These are phyloP conservation scores for Nibea albiflora DNA, from an alignment of 2,113 vertebrate genomes.

Conservation along the genomic window DNA sequence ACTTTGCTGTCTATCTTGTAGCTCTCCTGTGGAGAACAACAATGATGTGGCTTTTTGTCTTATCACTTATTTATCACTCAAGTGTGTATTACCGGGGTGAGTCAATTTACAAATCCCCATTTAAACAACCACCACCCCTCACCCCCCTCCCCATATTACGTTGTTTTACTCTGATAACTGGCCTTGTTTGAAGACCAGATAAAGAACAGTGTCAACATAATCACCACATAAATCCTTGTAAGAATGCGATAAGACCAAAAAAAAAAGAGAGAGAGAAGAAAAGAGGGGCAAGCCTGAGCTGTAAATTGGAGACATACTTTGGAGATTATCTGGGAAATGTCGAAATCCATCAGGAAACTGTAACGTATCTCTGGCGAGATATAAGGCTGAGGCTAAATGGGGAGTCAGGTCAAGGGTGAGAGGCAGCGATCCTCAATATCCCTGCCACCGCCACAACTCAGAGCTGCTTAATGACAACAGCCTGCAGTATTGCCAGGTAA, in stretches of 20 bases:
- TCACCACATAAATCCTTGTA: conserved; percentile 30
- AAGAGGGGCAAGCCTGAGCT: conserved; percentile 12
- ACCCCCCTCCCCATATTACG: background rate
- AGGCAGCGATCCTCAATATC: conserved; percentile 27
- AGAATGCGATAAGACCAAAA: conserved; percentile 41
- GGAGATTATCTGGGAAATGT: conserved; percentile 45
- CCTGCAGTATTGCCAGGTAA: conserved; percentile 61
- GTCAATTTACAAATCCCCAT: conserved; percentile 13
- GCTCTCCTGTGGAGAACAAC: background rate
- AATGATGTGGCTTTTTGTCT: conserved; percentile 6
- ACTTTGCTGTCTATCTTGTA: background rate
- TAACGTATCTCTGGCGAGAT: conserved; percentile 33
- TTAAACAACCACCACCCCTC: conserved; percentile 11
- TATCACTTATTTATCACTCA: conserved; percentile 29
- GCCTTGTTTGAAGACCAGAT: conserved; percentile 41
- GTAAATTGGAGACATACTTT: conserved; percentile 42
- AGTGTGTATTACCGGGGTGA: background rate
- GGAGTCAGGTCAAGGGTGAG: conserved; percentile 57
- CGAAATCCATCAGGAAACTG: conserved; percentile 57
- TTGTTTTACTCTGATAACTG: conserved; percentile 39
- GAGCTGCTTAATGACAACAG: conserved; percentile 64
- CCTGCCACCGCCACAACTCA: conserved; percentile 36
- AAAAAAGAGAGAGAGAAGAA: background rate
- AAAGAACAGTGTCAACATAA: conserved; percentile 43
- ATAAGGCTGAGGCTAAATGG: conserved; percentile 27